phyloP scores from a whole-genome alignment of 2,113 vertebrate species.

The Ammospiza nelsoni region DNA sequence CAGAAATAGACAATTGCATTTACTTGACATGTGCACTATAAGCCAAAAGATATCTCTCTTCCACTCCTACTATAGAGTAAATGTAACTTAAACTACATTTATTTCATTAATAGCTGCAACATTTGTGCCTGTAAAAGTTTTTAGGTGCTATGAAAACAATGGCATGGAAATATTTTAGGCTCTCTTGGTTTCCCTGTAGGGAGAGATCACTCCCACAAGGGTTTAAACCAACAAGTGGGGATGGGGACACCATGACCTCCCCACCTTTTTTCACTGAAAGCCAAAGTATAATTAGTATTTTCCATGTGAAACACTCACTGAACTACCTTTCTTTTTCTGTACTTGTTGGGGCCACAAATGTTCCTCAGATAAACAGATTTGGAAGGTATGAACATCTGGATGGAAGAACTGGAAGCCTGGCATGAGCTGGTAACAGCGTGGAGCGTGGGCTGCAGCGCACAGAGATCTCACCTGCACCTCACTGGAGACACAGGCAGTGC shows the following conservation, averaged over 20 bases:
- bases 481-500: neutral
- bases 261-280: neutral
- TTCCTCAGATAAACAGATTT: neutral
- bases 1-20: conserved; percentile 14
- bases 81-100: neutral
- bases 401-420: neutral
- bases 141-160: neutral
- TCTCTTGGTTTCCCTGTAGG: neutral
- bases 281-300: neutral
- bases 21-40: neutral
- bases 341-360: neutral
- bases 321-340: neutral
- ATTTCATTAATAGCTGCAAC: neutral
- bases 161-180: neutral
- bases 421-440: rapidly evolving
- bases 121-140: neutral
- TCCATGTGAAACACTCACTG: neutral
- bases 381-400: neutral
- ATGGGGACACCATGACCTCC: neutral
- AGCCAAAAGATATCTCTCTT: neutral
- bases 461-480: neutral
- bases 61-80: neutral
- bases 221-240: neutral
- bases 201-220: neutral
- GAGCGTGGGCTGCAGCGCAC: rapidly evolving